A percentile compares a stretch with the other conserved stretches of the same genome.
Conservation (phyloP, 1,140 invertebrate genomes). For the Leptonema lineaticorne region DNA sequence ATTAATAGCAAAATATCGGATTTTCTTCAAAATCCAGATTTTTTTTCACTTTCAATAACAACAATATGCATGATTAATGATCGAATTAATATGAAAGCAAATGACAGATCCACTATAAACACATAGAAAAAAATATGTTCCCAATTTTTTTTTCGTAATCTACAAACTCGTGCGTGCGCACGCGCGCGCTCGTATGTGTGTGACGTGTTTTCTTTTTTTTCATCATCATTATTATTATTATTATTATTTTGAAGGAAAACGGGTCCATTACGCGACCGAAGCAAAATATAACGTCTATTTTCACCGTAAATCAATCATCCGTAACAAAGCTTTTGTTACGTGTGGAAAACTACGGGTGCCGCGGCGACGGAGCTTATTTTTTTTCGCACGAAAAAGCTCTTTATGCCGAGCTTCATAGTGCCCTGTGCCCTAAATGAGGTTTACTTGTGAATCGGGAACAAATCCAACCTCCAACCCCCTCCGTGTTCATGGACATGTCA, state of each 20-base stretch:
- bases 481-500: conserved; percentile 23
- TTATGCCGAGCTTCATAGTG: conserved; percentile 7
- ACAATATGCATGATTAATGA: no score
- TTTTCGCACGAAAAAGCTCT: conserved; percentile 25
- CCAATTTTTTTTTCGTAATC: no score
- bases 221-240: background rate
- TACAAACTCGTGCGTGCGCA: no score
- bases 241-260: no score
- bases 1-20: no score
- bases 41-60: no score
- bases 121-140: no score
- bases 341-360: background rate
- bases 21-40: no score
- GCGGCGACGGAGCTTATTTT: conserved; percentile 20
- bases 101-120: no score
- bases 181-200: no score
- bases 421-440: conserved; percentile 33
- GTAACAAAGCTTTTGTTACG: conserved; percentile 26
- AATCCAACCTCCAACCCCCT: no score
- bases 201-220: background rate
- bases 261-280: conserved; percentile 11
- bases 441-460: conserved; percentile 30
- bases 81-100: no score
- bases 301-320: conserved; percentile 28
- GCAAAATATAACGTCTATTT: conserved; percentile 16